A percentile compares a stretch with the other conserved stretches of the same genome.
These are phyloP conservation scores for Brachymystax lenok DNA, from an alignment of 2,797 vertebrate species.

Conservation along the genomic window DNA sequence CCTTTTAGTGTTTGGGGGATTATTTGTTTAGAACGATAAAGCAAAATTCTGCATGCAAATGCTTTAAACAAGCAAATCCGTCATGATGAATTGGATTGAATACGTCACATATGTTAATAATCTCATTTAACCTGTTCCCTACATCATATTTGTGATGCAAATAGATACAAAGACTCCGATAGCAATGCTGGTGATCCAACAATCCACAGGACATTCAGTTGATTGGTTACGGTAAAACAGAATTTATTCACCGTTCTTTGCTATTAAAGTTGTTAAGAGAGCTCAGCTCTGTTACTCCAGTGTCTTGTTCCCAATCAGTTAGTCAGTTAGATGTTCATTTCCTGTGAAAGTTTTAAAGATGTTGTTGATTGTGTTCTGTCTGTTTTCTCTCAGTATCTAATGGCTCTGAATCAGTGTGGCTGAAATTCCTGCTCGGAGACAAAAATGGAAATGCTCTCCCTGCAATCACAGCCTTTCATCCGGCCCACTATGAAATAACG, in stretches of 20 bases:
- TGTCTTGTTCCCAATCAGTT: constrained; percentile 60
- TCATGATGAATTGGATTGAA: not conserved
- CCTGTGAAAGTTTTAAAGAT: constrained; percentile 62
- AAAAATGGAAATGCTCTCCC: constrained; percentile 40
- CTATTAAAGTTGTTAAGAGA: constrained; percentile 45
- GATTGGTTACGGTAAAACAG: constrained; percentile 49
- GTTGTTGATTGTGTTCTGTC: constrained; percentile 63
- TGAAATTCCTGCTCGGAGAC: constrained; percentile 44
- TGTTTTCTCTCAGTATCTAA: constrained; percentile 52
- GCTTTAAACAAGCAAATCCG: not conserved
- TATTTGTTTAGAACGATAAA: too few species aligned
- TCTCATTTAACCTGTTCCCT: not conserved
- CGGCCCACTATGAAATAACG: constrained; percentile 58
- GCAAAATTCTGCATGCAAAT: not conserved
- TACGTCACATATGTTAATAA: not conserved
- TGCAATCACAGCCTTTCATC: constrained; percentile 74
- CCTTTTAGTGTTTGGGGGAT: not conserved
- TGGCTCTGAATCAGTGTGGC: constrained; percentile 65
- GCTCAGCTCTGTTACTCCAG: constrained; percentile 66
- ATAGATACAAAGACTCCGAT: constrained; percentile 23
- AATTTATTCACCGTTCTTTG: not conserved
- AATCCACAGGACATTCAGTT: constrained; percentile 24
- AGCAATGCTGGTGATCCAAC: constrained; percentile 38
- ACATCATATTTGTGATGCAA: constrained; percentile 17
- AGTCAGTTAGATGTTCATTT: constrained; percentile 71